phyloP scores from a whole-genome alignment of 2,888 invertebrate genomes.

The Pandemis heparana region DNA sequence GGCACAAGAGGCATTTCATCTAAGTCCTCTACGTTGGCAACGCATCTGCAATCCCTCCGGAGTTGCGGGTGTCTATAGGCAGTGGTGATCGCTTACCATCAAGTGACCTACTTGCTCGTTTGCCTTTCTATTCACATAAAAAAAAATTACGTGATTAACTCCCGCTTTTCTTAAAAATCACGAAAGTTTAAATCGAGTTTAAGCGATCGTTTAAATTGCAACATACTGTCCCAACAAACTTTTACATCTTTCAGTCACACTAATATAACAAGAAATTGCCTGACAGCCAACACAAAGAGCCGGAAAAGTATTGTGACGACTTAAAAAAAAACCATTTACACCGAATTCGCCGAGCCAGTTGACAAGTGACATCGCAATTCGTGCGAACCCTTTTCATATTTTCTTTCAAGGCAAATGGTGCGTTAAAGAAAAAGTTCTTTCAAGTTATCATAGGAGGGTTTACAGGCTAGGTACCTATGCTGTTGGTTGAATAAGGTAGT shows the following conservation, averaged over 20 bases:
- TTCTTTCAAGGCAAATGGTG: slow-evolving; percentile 66
- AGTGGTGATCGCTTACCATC: too few species aligned
- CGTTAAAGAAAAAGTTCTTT: slow-evolving; percentile 63
- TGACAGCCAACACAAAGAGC: slow-evolving; percentile 38
- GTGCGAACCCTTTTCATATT: slow-evolving; percentile 69
- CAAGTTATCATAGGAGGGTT: slow-evolving; percentile 50
- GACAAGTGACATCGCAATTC: slow-evolving; percentile 73
- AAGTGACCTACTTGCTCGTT: too few species aligned
- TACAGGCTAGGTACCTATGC: slow-evolving; percentile 29
- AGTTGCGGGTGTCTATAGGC: too few species aligned
- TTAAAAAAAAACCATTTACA: slow-evolving; percentile 46
- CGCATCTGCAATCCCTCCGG: too few species aligned
- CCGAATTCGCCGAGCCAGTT: slow-evolving; percentile 53
- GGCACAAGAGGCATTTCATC: too few species aligned
- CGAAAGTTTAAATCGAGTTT: too few species aligned
- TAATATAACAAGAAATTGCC: slow-evolving; percentile 37
- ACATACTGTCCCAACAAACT: not conserved
- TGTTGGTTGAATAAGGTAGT: not conserved
- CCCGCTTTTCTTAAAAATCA: too few species aligned
- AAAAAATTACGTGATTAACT: too few species aligned
- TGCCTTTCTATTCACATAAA: too few species aligned
- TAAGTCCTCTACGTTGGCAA: too few species aligned
- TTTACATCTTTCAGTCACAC: slow-evolving; percentile 18
- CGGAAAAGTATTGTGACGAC: slow-evolving; percentile 39
- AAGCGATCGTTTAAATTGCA: too few species aligned